phyloP scores from a whole-genome alignment of 2,797 vertebrate genomes.

The Chelidonichthys spinosus region DNA sequence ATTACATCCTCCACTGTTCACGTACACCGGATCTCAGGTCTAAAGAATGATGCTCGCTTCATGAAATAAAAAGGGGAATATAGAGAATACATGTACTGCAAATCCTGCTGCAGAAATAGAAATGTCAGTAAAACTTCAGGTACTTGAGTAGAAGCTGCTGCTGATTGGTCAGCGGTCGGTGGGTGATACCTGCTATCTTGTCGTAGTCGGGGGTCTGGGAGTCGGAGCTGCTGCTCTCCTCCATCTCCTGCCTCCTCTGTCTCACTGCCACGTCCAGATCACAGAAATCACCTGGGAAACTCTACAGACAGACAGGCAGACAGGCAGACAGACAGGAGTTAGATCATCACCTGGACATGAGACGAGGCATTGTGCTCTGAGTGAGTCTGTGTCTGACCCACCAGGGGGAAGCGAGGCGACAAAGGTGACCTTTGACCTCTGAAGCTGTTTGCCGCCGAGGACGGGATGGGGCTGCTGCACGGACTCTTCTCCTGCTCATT shows the following conservation, averaged over 20 bases:
- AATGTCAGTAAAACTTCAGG: too few relatives aligned
- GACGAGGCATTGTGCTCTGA: too few relatives aligned
- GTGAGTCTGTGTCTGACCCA: conserved; percentile 50
- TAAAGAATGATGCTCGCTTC: background rate
- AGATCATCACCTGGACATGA: too few relatives aligned
- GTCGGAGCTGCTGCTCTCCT: conserved; percentile 93
- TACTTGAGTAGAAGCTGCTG: background rate
- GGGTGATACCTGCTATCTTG: conserved; percentile 85
- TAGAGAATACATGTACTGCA: too few relatives aligned
- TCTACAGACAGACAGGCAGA: conserved; percentile 69
- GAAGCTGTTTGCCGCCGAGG: conserved; percentile 86
- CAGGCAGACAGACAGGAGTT: too few relatives aligned
- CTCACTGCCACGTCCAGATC: conserved; percentile 87
- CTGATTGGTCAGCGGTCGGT: background rate
- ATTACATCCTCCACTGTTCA: background rate
- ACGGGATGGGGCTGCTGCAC: conserved; percentile 88
- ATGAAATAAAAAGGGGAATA: too few relatives aligned
- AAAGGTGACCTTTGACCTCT: conserved; percentile 81
- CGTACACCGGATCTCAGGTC: background rate
- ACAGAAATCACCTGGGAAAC: conserved; percentile 86
- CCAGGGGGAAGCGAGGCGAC: conserved; percentile 82
- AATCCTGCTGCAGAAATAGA: background rate
- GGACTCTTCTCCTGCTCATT: conserved; percentile 83
- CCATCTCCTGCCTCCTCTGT: conserved; percentile 83
- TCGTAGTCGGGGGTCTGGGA: conserved; percentile 90